These are phyloP conservation scores for Plumapathes pennacea DNA, from an alignment of 92 coral and sea anemone species.

Conservation along the genomic window DNA sequence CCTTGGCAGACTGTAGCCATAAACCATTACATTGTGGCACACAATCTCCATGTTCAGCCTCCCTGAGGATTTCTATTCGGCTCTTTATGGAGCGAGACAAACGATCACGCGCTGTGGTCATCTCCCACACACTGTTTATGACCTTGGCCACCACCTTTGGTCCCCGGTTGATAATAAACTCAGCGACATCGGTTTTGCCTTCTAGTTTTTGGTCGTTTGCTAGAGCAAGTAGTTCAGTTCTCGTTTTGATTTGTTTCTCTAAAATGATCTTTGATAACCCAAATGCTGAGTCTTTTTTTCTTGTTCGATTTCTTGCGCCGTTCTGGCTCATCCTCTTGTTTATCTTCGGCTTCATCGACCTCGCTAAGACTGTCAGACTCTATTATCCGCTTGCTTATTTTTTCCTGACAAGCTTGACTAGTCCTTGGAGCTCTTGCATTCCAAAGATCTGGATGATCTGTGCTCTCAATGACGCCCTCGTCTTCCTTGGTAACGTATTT, in stretches of 20 bases:
- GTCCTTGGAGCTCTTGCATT: slow-evolving; percentile 27
- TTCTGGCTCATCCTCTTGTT: no score
- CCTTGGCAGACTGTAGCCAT: not conserved
- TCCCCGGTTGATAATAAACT: slow-evolving; percentile 57
- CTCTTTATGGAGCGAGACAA: slow-evolving; percentile 11
- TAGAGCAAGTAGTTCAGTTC: slow-evolving; percentile 44
- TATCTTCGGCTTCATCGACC: no score
- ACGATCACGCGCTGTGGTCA: slow-evolving; percentile 18
- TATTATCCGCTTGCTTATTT: no score
- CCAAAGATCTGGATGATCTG: slow-evolving; percentile 33
- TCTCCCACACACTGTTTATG: slow-evolving; percentile 40
- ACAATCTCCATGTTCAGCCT: slow-evolving; percentile 6
- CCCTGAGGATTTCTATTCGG: slow-evolving; percentile 33
- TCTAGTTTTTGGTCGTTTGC: slow-evolving; percentile 46
- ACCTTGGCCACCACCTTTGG: slow-evolving; percentile 31
- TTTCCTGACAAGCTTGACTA: slow-evolving; percentile 13
- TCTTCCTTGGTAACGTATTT: slow-evolving; percentile 34
- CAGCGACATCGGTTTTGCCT: slow-evolving; percentile 58
- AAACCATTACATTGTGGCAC: not conserved
- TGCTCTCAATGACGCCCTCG: slow-evolving; percentile 14
- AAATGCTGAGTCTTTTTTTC: no score
- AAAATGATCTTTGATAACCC: slow-evolving; percentile 35
- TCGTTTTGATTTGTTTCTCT: slow-evolving; percentile 26
- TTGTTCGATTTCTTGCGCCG: no score
- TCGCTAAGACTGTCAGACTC: no score